Conservation (phyloP, 2,113 vertebrate genomes). For the Chaetops frenatus region DNA sequence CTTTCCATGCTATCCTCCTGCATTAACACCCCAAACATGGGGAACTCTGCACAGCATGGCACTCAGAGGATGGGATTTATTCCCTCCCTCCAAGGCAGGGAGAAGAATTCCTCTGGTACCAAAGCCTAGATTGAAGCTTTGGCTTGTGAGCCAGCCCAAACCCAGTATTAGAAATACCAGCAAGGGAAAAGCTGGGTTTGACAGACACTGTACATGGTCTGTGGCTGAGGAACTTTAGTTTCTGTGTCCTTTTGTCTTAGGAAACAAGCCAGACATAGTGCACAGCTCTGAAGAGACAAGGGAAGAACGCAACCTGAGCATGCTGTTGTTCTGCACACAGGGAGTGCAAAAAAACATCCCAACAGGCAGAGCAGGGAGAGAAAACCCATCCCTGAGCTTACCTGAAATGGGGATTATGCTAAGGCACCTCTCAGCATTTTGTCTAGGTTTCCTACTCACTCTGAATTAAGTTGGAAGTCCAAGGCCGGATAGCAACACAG, state of each 20-base stretch:
- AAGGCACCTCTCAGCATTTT: neutral
- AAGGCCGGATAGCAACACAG: neutral
- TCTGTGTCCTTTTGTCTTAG: neutral
- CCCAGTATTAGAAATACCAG: neutral
- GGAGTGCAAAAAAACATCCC: neutral
- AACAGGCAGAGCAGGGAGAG: neutral
- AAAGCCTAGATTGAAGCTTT: neutral
- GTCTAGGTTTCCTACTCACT: fast-evolving
- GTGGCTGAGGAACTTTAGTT: neutral
- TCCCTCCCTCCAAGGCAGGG: neutral
- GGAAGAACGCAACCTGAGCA: neutral
- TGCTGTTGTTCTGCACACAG: neutral
- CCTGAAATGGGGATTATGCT: neutral
- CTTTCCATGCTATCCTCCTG: neutral
- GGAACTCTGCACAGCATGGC: neutral
- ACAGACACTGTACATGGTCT: neutral
- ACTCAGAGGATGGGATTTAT: neutral
- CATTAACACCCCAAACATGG: neutral
- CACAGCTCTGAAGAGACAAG: neutral
- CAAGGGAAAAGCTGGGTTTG: neutral
- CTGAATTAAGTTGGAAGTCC: neutral
- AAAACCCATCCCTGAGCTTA: neutral
- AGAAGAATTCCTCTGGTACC: neutral
- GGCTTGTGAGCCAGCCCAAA: neutral
- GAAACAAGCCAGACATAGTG: neutral